Base-by-base conservation (phyloP, 1,140 invertebrate species). In the Cydia strobilella region DNA sequence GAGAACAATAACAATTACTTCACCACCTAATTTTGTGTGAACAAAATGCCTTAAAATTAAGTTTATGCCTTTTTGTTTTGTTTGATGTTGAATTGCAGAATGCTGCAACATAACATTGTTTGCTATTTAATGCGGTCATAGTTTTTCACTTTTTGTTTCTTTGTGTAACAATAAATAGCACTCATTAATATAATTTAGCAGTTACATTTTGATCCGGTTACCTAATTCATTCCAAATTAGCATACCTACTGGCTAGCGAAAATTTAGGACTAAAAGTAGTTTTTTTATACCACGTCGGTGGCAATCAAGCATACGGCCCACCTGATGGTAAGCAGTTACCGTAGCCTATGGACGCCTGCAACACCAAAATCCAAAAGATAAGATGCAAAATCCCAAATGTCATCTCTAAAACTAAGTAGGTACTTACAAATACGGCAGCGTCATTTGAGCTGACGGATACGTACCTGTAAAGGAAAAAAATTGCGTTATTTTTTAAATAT, bases 1-100 rank as follows among this genome's bases (percentile, higher is more conserved):
- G 84, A 86, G 86, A 87, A 89, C 86, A 88, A 89, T 89, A 81
- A 77, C 77, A 62, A 76, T 74, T 79, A 81, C 65, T 82, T 86
- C 84, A 83, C 82, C 86, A 87, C 87, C 83, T 88, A 88, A 88
- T 86, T 69, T 69, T 35, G 31, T 69, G 65, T 69, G 65, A 31
- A 69, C 65, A 35, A 66, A 65, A 65, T 39, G 65, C 5, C 27
- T 69, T 69, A 9, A 69, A 39, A 69, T 59, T 12, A 59, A 59
- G 54, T 4, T 59, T 59, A 18, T 51, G 54, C 0, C 18, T 59
- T 59, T 59, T 59, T 12, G 20, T 59, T 51, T 59, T 23, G 54
- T 59, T 20, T 18, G 13, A 54, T 3, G 15, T 54, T 54, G 15
- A 15, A 45, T 12, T 48, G 15, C 42, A 51, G 48, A n/a, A 59